Percentiles rank a stretch among this genome's conserved stretches.
phyloP scores from a whole-genome alignment of 2,888 invertebrate genomes.

The Aporophyla nigra region DNA sequence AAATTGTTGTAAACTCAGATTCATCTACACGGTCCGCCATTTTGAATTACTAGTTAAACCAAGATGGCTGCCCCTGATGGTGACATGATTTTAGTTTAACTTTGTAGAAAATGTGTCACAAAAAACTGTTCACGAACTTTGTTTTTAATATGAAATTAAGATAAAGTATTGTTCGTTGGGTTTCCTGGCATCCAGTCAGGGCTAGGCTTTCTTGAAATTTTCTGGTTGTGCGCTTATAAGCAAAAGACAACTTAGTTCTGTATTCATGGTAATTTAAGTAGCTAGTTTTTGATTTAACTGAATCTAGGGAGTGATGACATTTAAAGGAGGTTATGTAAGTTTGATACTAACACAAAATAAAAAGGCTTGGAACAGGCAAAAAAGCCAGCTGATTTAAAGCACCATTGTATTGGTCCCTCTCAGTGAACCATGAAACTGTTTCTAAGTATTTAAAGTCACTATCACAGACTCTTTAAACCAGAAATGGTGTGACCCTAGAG shows the following conservation, averaged over 20 bases:
- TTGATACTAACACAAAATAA: background rate
- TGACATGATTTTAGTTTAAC: conserved; percentile 46
- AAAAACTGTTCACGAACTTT: conserved; percentile 44
- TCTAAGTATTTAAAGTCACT: background rate
- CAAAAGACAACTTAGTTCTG: conserved; percentile 29
- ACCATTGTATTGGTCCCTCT: background rate
- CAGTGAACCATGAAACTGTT: background rate
- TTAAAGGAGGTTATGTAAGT: background rate
- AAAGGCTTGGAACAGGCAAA: background rate
- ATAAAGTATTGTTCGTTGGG: conserved; percentile 41
- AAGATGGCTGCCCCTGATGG: conserved; percentile 65
- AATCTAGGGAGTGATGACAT: background rate
- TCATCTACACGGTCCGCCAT: conserved; percentile 62
- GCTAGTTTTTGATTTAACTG: conserved; percentile 3
- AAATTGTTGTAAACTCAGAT: conserved; percentile 59
- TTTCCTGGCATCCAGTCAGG: conserved; percentile 48
- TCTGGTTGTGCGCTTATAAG: conserved; percentile 34
- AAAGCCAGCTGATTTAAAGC: background rate
- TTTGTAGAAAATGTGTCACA: conserved; percentile 56
- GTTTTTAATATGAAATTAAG: conserved; percentile 61
- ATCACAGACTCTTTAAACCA: background rate
- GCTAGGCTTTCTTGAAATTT: conserved; percentile 52
- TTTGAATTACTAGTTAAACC: conserved; percentile 64
- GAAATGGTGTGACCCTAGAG: no score
- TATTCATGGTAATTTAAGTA: conserved; percentile 22